A percentile compares a stretch with the other conserved stretches of the same genome.
Evolutionary conservation across 2,888 invertebrate species (phyloP).

Genomic region (Athalia rosae): DNA sequence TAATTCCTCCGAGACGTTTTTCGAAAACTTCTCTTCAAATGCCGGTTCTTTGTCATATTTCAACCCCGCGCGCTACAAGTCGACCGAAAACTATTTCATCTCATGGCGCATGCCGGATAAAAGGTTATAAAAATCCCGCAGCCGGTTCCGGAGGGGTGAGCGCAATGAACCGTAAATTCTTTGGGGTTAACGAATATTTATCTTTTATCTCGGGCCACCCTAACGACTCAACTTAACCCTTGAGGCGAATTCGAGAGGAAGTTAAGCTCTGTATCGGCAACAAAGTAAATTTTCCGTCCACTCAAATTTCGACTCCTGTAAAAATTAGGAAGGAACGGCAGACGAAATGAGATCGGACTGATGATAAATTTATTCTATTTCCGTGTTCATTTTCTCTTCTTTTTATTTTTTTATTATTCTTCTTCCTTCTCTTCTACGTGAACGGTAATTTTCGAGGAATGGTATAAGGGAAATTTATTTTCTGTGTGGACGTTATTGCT

Average conservation of each 20-base stretch:
- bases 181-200: conserved; percentile 6
- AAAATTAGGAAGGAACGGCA: too few species aligned
- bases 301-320: too few species aligned
- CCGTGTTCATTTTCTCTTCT: too few species aligned
- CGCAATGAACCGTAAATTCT: conserved; percentile 11
- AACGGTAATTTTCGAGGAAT: background rate
- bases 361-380: too few species aligned
- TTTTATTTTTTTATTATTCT: background rate
- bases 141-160: too few species aligned
- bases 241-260: background rate
- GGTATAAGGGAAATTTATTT: background rate
- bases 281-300: too few species aligned
- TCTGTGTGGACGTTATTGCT: background rate
- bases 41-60: too few species aligned
- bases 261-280: background rate
- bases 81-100: background rate
- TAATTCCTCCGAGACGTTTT: background rate
- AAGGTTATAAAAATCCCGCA: background rate
- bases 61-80: background rate
- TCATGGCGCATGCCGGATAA: background rate
- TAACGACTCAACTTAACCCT: background rate
- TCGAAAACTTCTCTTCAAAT: background rate
- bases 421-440: background rate
- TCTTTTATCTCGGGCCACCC: background rate
- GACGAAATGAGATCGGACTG: too few species aligned